Evolutionary conservation across 2,888 invertebrate genomes (phyloP).

Genomic region (Epinotia brunnichana): DNA sequence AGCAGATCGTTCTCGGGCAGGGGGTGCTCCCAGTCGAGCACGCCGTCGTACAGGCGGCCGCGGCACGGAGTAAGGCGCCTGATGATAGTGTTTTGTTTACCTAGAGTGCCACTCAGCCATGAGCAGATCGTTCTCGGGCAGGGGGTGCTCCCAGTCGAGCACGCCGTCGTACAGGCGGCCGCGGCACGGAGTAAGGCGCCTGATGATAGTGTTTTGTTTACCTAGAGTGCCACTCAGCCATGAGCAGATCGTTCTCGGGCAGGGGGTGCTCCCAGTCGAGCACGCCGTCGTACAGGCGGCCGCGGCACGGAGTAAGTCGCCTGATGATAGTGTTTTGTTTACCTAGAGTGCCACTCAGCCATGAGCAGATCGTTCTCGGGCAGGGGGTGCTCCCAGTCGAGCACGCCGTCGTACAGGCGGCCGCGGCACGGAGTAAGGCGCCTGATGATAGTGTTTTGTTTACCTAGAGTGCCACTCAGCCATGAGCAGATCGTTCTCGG

Average conservation of each 20-base stretch:
- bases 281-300: constrained; percentile 94
- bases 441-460: constrained; percentile 2
- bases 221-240: constrained; percentile 95
- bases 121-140: constrained; percentile 93
- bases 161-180: constrained; percentile 95
- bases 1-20: constrained; percentile 94
- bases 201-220: constrained; percentile 56
- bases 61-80: too few species aligned
- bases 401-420: constrained; percentile 92
- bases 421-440: constrained; percentile 97
- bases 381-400: constrained; percentile 98
- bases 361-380: constrained; percentile 93
- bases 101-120: constrained; percentile 94
- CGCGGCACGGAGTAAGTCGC: constrained; percentile 96
- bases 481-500: constrained; percentile 92
- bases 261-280: constrained; percentile 98
- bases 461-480: constrained; percentile 94
- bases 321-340: constrained; percentile 28
- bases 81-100: constrained; percentile 67
- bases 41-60: constrained; percentile 94
- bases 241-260: constrained; percentile 92
- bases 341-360: constrained; percentile 95
- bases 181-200: too few species aligned
- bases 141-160: constrained; percentile 98
- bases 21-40: constrained; percentile 98